Evolutionary conservation across 2,113 vertebrate genomes (phyloP), one percentile per base, ranked within the genome.

Genomic region (Spermophilus dauricus): DNA sequence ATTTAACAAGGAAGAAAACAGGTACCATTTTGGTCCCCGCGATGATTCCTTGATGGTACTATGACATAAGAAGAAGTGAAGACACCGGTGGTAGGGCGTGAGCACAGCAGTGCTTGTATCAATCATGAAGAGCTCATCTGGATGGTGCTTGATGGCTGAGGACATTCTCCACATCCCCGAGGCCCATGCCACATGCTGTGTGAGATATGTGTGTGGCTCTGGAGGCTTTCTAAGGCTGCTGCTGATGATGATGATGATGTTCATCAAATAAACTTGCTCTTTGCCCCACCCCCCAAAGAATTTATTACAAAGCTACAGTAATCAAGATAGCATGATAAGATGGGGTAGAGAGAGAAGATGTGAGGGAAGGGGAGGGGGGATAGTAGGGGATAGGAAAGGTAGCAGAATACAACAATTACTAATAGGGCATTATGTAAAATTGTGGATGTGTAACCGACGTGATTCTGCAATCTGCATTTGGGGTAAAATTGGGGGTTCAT

Each of bases 131-230:
- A 99, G 98, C 99, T 99, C 3, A 99, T 99, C 97, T 98, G 99
- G 96, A 99, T 99, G 99, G 99, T 99, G 98, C 99, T 99, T 99
- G 99, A 98, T 13, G 99, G 99, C 95, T 99, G 98, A 99, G 96
- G 97, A 98, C 91, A 72, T 12, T 69, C 65, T 42, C 81, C 20
- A 39, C 51, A 11, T 58, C 20, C 92, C 77, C 6, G 14, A 17
- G 67, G 45, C 58, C 94, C 1, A n/a, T 67, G 84, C 86, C 94
- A 95, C 67, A 88, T 45, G 73, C 70, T 34, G 39, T 84, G 69
- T 78, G 95, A 97, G 76, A 89, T 63, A 48, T 73, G 28, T 87
- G 8, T 87, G 56, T 75, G 75, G 93, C 83, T 70, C 65, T 1
- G 0, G 65, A 95, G 81, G 89, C 70, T 45, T 83, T 91, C 45